phyloP scores from a whole-genome alignment of 2,888 invertebrate species.

The Chrysolina americana region DNA sequence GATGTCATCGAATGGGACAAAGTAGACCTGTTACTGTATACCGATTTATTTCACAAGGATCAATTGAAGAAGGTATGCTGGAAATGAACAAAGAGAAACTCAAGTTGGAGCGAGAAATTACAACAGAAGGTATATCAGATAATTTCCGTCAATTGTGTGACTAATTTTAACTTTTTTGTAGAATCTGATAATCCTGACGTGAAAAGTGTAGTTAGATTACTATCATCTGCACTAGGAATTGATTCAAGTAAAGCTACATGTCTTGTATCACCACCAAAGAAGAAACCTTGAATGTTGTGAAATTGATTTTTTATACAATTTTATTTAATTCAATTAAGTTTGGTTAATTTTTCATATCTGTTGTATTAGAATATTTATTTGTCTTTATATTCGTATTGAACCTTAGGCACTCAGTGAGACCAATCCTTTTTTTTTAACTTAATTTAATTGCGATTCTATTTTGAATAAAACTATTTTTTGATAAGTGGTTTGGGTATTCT shows the following conservation, averaged over 20 bases:
- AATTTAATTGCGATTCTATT: conserved; percentile 25
- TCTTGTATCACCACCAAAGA: conserved; percentile 63
- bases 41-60: conserved; percentile 86
- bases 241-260: conserved; percentile 62
- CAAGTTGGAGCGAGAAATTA: conserved; percentile 90
- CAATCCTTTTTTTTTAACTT: conserved; percentile 12
- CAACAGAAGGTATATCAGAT: conserved; percentile 69
- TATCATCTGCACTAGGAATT: conserved; percentile 85
- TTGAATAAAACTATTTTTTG: conserved; percentile 25
- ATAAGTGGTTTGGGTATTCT: not conserved
- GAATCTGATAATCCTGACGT: conserved; percentile 82
- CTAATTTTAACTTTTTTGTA: conserved; percentile 60
- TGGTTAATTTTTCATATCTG: conserved; percentile 32
- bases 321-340: conserved; percentile 19
- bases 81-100: conserved; percentile 93
- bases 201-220: conserved; percentile 84
- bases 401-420: conserved; percentile 19
- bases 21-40: conserved; percentile 88
- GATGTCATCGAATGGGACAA: conserved; percentile 85
- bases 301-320: conserved; percentile 45
- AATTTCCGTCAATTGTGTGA: not conserved
- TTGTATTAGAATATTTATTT: conserved; percentile 28
- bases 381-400: conserved; percentile 1
- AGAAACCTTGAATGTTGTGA: conserved; percentile 47
- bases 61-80: conserved; percentile 95